Evolutionary conservation across 1,140 invertebrate species (phyloP).

Genomic region (Pachyrhynchus sulphureomaculatus): DNA sequence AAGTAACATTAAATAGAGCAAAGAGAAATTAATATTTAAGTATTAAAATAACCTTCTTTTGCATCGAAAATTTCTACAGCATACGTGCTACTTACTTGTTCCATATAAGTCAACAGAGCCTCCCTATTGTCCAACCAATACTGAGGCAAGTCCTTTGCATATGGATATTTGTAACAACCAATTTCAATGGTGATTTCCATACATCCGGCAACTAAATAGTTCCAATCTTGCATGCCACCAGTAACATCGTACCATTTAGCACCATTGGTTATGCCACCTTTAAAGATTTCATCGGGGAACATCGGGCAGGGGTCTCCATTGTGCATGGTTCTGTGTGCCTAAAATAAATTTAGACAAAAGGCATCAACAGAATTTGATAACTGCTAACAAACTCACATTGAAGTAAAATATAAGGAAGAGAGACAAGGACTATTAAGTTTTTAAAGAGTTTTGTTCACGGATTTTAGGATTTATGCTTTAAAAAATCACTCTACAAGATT

Average conservation of each 20-base stretch:
- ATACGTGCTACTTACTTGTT: conserved; percentile 72
- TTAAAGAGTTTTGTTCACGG: too few relatives aligned
- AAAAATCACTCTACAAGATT: too few relatives aligned
- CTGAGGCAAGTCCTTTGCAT: conserved; percentile 66
- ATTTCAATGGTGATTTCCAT: conserved; percentile 95
- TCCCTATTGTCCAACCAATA: conserved; percentile 91
- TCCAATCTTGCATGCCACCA: conserved; percentile 99
- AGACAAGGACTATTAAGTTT: too few relatives aligned
- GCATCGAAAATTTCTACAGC: too few relatives aligned
- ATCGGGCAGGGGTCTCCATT: conserved; percentile 71
- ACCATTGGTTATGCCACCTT: conserved; percentile 87
- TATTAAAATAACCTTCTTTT: too few relatives aligned
- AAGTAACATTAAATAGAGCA: too few relatives aligned
- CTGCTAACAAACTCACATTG: too few relatives aligned
- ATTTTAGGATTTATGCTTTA: too few relatives aligned
- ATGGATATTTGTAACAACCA: conserved; percentile 91
- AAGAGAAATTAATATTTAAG: too few relatives aligned
- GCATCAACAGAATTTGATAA: background rate
- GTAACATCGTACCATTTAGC: conserved; percentile 86
- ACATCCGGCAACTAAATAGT: conserved; percentile 89
- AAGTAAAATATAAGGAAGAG: too few relatives aligned
- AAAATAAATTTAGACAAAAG: conserved; percentile 26
- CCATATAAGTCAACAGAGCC: conserved; percentile 81
- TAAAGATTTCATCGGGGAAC: conserved; percentile 67
- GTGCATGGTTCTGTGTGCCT: conserved; percentile 83